Evolutionary conservation across 2,113 vertebrate species (phyloP).

Genomic region (Epinephelus moara): DNA sequence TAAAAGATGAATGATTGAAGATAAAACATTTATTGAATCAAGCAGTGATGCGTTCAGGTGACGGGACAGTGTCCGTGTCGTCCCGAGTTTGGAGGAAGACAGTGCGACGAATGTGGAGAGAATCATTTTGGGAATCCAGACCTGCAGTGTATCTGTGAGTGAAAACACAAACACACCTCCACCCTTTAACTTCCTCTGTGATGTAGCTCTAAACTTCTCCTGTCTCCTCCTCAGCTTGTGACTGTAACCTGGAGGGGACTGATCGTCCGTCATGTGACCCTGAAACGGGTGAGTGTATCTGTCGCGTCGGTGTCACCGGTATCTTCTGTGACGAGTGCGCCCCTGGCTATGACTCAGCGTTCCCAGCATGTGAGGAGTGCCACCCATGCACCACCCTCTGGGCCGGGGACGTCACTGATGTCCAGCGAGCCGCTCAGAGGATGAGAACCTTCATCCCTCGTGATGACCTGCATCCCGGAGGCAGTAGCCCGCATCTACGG

Average conservation of each 20-base stretch:
- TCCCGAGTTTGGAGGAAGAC: constrained; percentile 84
- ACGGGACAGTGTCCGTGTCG: constrained; percentile 90
- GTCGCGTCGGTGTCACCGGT: constrained; percentile 80
- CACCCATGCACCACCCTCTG: constrained; percentile 87
- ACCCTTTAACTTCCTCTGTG: background rate
- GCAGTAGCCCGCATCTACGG: constrained; percentile 64
- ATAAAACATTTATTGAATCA: background rate
- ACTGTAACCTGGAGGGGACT: constrained; percentile 87
- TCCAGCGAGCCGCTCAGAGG: constrained; percentile 76
- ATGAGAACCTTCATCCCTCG: constrained; percentile 70
- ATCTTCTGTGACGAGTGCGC: constrained; percentile 85
- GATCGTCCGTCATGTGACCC: constrained; percentile 84
- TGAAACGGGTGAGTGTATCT: constrained; percentile 86
- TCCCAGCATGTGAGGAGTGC: constrained; percentile 87
- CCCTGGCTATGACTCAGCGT: constrained; percentile 77
- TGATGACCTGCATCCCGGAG: constrained; percentile 24
- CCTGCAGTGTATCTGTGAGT: constrained; percentile 84
- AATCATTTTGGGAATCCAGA: constrained; percentile 87
- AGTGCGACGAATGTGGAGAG: constrained; percentile 86
- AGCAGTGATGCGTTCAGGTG: constrained; percentile 78
- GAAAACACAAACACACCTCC: too few species aligned
- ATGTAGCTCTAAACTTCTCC: rapidly evolving
- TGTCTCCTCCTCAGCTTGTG: constrained; percentile 80
- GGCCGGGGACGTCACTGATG: constrained; percentile 76
- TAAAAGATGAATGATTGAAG: background rate